phyloP scores from a whole-genome alignment of 1,140 invertebrate species.

The Drosophila neocordata region DNA sequence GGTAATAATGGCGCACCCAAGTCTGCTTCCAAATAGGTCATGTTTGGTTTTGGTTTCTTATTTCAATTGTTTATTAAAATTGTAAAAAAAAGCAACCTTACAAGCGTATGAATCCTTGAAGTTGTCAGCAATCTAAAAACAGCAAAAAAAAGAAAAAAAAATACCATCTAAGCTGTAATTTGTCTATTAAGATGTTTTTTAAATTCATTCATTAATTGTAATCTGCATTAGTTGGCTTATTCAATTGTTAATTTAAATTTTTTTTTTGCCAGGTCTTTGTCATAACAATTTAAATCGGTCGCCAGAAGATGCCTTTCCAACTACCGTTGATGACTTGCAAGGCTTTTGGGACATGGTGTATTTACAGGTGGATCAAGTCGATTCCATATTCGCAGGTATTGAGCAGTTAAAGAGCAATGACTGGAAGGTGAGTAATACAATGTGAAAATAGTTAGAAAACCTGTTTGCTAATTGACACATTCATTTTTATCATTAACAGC shows the following conservation, averaged over 20 bases:
- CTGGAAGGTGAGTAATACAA: conserved; percentile 85
- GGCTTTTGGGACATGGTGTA: conserved; percentile 99
- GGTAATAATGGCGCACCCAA: not conserved
- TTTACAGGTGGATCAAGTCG: conserved; percentile 92
- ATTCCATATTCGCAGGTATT: conserved; percentile 91
- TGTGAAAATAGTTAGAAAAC: not conserved
- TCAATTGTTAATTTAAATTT: not conserved
- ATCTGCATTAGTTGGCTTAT: not conserved
- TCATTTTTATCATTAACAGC: conserved; percentile 22
- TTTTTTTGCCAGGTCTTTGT: conserved; percentile 83
- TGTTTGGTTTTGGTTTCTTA: not conserved
- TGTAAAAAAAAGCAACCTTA: no score
- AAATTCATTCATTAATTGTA: not conserved
- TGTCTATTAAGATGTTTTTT: no score
- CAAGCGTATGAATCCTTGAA: no score
- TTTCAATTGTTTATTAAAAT: no score
- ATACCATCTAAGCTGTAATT: no score
- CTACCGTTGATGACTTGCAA: conserved; percentile 93
- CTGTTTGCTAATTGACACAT: not conserved
- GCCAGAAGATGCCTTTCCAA: conserved; percentile 92
- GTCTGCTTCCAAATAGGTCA: not conserved
- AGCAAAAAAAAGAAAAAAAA: no score
- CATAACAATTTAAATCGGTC: conserved; percentile 87
- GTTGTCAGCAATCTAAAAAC: no score
- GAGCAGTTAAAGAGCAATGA: conserved; percentile 87